These are phyloP conservation scores for Leptopterna dolabrata DNA, from an alignment of 2,888 invertebrate species.

Conservation along the genomic window DNA sequence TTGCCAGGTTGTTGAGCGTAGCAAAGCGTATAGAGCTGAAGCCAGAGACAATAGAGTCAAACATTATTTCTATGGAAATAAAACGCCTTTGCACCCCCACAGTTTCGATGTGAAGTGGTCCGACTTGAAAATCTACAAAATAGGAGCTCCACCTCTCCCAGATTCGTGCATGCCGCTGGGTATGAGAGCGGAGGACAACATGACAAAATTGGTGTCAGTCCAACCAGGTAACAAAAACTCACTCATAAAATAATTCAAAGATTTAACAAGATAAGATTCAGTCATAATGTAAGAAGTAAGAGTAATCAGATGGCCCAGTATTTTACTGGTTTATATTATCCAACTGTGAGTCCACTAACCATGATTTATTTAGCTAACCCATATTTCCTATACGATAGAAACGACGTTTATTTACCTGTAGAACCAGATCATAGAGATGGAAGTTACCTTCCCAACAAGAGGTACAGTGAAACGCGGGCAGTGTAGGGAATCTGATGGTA, in stretches of 20 bases:
- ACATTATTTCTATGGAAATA: conserved; percentile 94
- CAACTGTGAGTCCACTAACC: background rate
- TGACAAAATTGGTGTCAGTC: conserved; percentile 87
- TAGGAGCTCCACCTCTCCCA: conserved; percentile 92
- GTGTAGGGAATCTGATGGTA: too few species aligned
- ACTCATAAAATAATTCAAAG: too few species aligned
- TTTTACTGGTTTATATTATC: too few species aligned
- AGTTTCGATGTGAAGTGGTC: conserved; percentile 93
- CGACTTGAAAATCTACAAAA: conserved; percentile 91
- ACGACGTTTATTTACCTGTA: too few species aligned
- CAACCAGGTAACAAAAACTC: conserved; percentile 72
- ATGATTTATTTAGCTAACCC: background rate
- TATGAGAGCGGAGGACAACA: conserved; percentile 91
- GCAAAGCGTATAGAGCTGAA: conserved; percentile 77
- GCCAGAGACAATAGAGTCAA: conserved; percentile 83
- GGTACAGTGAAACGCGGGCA: too few species aligned
- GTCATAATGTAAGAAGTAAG: too few species aligned
- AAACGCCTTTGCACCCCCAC: conserved; percentile 88
- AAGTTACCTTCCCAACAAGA: too few species aligned
- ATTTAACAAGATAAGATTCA: too few species aligned
- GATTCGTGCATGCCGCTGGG: conserved; percentile 97
- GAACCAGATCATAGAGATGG: too few species aligned
- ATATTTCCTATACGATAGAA: too few species aligned
- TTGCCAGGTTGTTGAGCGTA: conserved; percentile 85
- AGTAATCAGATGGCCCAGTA: too few species aligned